Conservation (phyloP, 2,113 vertebrate genomes). For the Heterochromis multidens region DNA sequence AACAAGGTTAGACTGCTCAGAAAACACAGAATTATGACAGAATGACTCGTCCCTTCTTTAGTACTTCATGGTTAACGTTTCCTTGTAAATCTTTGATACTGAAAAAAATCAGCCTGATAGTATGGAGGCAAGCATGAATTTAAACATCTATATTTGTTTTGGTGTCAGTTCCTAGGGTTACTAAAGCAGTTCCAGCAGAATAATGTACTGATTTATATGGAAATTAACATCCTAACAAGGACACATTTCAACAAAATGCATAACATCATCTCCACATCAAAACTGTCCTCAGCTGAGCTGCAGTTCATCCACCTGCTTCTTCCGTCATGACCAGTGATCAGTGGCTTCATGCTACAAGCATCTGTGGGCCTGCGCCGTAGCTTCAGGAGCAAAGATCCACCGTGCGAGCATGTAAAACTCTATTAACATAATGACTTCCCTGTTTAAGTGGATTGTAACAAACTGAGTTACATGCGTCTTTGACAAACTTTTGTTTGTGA, state of each 20-base stretch:
- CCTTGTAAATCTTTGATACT: slow-evolving; percentile 82
- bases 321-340: background rate
- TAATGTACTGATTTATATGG: slow-evolving; percentile 19
- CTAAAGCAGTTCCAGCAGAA: slow-evolving; percentile 41
- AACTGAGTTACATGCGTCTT: slow-evolving; percentile 63
- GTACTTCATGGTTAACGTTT: slow-evolving; percentile 43
- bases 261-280: slow-evolving; percentile 12
- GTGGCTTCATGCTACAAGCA: slow-evolving; percentile 11
- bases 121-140: slow-evolving; percentile 28
- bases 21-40: slow-evolving; percentile 51
- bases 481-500: slow-evolving; percentile 61
- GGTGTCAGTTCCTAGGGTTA: slow-evolving; percentile 78
- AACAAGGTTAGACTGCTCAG: slow-evolving; percentile 48
- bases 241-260: slow-evolving; percentile 21
- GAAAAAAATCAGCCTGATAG: slow-evolving; percentile 59
- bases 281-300: slow-evolving; percentile 18
- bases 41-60: slow-evolving; percentile 39
- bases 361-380: slow-evolving; percentile 20
- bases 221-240: slow-evolving; percentile 12
- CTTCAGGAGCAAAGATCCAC: slow-evolving; percentile 53
- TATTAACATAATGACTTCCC: slow-evolving; percentile 72
- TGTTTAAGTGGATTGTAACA: slow-evolving; percentile 71
- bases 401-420: slow-evolving; percentile 51
- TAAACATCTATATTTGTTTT: slow-evolving; percentile 74
- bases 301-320: slow-evolving; percentile 19